Evolutionary conservation across 2,888 invertebrate genomes (phyloP).

Genomic region (Noctua fimbriata): DNA sequence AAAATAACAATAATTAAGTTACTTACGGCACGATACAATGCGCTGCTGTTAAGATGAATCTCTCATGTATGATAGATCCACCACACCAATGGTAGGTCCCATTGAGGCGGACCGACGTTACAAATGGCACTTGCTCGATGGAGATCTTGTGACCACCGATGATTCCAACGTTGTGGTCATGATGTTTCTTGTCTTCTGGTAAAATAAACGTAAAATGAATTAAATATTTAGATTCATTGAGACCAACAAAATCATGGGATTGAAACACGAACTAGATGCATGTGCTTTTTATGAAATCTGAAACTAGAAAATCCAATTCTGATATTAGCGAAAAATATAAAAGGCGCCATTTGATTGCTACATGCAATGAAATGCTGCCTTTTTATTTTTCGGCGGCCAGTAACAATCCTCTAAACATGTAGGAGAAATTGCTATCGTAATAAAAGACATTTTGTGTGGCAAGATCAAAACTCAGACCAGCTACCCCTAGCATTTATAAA

Average conservation of each 20-base stretch:
- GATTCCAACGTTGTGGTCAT: conserved; percentile 64
- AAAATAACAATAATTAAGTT: neutral
- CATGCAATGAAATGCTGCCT: neutral
- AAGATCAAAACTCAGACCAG: neutral
- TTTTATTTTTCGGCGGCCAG: neutral
- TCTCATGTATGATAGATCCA: conserved; percentile 71
- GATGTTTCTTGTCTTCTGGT: conserved; percentile 31
- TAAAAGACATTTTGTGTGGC: neutral
- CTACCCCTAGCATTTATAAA: neutral
- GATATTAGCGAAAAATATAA: neutral
- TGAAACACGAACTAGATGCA: neutral
- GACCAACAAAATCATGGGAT: neutral
- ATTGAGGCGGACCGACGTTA: conserved; percentile 69
- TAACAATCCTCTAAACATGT: neutral
- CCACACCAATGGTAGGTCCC: conserved; percentile 69
- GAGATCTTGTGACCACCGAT: conserved; percentile 70
- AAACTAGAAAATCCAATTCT: neutral
- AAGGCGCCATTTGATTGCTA: too few species aligned
- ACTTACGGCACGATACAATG: conserved; percentile 73
- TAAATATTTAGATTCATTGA: neutral
- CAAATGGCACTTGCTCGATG: conserved; percentile 70
- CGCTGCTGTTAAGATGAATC: conserved; percentile 72
- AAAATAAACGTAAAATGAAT: neutral
- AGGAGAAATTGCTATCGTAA: neutral
- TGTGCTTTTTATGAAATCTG: neutral